Conservation (phyloP, 2,113 vertebrate genomes). For the Mellivora capensis region DNA sequence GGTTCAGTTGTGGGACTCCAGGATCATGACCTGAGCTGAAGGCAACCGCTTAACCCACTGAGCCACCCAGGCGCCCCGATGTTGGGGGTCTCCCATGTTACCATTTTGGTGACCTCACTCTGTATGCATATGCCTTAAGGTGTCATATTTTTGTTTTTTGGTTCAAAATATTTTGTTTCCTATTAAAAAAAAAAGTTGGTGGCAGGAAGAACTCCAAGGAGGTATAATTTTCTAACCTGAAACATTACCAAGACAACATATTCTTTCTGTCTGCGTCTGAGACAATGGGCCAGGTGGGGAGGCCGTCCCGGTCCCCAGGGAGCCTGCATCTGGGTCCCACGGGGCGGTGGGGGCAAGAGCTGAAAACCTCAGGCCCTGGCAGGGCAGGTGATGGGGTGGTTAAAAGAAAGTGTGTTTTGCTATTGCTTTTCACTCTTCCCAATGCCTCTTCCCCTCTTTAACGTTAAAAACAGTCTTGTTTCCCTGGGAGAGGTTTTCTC, state of each 20-base stretch:
- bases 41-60: too few species aligned
- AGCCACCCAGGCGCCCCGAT: too few species aligned
- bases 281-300: fast-evolving
- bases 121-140: background rate
- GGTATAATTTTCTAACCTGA: background rate
- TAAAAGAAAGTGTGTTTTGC: background rate
- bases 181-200: background rate
- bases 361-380: background rate
- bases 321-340: fast-evolving
- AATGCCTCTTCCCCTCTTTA: background rate
- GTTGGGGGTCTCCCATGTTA: background rate
- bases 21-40: too few species aligned
- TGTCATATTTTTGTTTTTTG: background rate
- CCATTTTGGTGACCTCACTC: background rate
- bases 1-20: too few species aligned
- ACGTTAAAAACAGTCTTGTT: background rate
- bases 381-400: background rate
- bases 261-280: fast-evolving
- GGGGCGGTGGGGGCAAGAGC: background rate
- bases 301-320: background rate
- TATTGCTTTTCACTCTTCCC: background rate
- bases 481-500: background rate
- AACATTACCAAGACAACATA: background rate
- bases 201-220: background rate
- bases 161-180: background rate